These are phyloP conservation scores for Dioctria linearis DNA, from an alignment of 2,888 invertebrate species.

Conservation along the genomic window DNA sequence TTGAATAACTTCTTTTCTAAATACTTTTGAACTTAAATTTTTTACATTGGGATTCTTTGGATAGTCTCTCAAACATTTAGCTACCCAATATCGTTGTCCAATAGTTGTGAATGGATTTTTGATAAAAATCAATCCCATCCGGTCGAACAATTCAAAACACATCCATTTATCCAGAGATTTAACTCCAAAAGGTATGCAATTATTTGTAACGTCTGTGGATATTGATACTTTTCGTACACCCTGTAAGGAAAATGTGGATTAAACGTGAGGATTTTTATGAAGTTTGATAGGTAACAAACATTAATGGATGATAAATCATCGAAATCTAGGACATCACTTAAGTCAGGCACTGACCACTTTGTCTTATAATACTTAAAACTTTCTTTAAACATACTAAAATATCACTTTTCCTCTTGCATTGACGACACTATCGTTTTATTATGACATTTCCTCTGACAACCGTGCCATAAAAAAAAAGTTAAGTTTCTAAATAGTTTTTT, in stretches of 20 bases:
- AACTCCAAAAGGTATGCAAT: conserved; percentile 60
- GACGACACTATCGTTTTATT: background rate
- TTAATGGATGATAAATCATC: conserved; percentile 60
- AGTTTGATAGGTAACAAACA: background rate
- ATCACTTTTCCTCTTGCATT: background rate
- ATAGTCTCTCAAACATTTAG: conserved; percentile 83
- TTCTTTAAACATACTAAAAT: conserved; percentile 74
- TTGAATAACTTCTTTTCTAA: conserved; percentile 64
- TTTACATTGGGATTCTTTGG: conserved; percentile 77
- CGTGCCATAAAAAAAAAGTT: background rate
- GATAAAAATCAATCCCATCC: conserved; percentile 85
- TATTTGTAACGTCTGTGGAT: too few species aligned
- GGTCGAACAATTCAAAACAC: conserved; percentile 74
- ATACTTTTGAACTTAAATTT: conserved; percentile 65
- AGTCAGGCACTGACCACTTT: conserved; percentile 77
- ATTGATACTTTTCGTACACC: conserved; percentile 15
- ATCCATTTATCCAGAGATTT: conserved; percentile 75
- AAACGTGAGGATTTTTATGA: too few species aligned
- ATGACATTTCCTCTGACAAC: background rate
- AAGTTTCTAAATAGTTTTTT: too few species aligned
- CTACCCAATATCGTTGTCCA: conserved; percentile 89
- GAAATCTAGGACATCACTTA: conserved; percentile 77
- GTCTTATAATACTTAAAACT: conserved; percentile 87
- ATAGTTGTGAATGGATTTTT: conserved; percentile 84
- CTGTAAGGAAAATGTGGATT: background rate